A percentile compares a stretch with the other conserved stretches of the same genome.
Evolutionary conservation across 2,888 invertebrate species (phyloP).

Genomic region (Hedya salicella): DNA sequence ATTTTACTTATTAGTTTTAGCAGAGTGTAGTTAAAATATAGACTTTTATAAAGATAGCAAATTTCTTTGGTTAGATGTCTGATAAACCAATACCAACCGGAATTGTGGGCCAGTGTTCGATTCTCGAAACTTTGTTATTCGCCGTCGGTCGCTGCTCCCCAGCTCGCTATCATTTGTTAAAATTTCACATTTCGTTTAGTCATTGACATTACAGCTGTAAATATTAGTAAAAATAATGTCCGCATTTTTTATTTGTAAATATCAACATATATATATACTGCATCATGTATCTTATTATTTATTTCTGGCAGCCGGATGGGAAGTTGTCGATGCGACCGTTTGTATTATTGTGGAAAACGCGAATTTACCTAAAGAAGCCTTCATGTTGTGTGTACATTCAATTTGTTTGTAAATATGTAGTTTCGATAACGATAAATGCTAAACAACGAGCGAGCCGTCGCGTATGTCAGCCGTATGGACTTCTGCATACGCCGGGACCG

Average conservation of each 20-base stretch:
- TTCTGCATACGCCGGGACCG: constrained; percentile 75
- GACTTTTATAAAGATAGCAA: constrained; percentile 63
- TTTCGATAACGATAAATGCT: constrained; percentile 76
- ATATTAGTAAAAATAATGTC: constrained; percentile 67
- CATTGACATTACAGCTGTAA: constrained; percentile 60
- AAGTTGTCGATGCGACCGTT: constrained; percentile 62
- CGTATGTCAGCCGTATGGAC: constrained; percentile 74
- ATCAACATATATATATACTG: constrained; percentile 39
- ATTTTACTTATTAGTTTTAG: constrained; percentile 83
- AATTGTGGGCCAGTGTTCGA: constrained; percentile 54
- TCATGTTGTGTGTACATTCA: constrained; percentile 73
- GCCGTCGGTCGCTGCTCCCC: constrained; percentile 19
- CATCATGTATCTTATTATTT: constrained; percentile 16
- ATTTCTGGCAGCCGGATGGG: constrained; percentile 46
- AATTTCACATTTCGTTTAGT: constrained; percentile 10
- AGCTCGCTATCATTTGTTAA: constrained; percentile 6
- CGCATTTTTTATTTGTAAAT: constrained; percentile 50
- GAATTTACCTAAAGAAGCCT: constrained; percentile 73
- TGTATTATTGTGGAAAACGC: constrained; percentile 57
- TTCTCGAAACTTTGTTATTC: constrained; percentile 46
- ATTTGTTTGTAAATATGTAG: constrained; percentile 82
- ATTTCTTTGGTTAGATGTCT: constrained; percentile 64
- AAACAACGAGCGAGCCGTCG: constrained; percentile 76
- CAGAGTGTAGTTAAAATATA: constrained; percentile 71
- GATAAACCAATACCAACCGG: constrained; percentile 70